Evolutionary conservation across 2,113 vertebrate species (phyloP).

Genomic region (Meles meles): DNA sequence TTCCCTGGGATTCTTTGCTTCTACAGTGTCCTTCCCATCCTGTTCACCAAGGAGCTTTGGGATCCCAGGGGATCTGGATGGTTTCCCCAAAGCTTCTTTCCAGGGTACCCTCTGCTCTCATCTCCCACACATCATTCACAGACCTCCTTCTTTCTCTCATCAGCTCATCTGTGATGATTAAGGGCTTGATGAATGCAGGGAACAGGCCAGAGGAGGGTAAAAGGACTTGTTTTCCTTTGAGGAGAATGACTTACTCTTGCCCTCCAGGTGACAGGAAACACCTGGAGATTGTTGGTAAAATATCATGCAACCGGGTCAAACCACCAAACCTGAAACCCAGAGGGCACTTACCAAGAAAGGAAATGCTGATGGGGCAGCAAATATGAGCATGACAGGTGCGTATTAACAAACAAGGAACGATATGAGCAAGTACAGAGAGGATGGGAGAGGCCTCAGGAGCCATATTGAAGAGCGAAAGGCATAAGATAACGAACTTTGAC

Average conservation of each 20-base stretch:
- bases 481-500: neutral
- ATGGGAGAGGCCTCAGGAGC: rapidly evolving
- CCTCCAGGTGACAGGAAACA: constrained; percentile 12
- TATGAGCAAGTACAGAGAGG: neutral
- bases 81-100: neutral
- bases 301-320: neutral
- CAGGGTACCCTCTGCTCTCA: neutral
- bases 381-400: rapidly evolving
- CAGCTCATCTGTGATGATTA: neutral
- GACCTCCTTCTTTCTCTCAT: neutral
- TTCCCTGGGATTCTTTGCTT: neutral
- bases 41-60: neutral
- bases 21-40: neutral
- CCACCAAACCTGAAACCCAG: neutral
- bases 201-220: neutral
- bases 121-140: too few species aligned
- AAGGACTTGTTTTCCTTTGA: neutral
- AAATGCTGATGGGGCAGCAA: neutral
- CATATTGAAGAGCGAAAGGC: neutral
- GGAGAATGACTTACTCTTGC: neutral
- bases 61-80: rapidly evolving
- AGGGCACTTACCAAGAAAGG: neutral
- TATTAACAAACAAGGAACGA: neutral
- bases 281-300: neutral
- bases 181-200: neutral